A percentile compares a stretch with the other conserved stretches of the same genome.
These are phyloP conservation scores for Cosmopolites sordidus DNA, from an alignment of 2,888 invertebrate species.

Conservation along the genomic window DNA sequence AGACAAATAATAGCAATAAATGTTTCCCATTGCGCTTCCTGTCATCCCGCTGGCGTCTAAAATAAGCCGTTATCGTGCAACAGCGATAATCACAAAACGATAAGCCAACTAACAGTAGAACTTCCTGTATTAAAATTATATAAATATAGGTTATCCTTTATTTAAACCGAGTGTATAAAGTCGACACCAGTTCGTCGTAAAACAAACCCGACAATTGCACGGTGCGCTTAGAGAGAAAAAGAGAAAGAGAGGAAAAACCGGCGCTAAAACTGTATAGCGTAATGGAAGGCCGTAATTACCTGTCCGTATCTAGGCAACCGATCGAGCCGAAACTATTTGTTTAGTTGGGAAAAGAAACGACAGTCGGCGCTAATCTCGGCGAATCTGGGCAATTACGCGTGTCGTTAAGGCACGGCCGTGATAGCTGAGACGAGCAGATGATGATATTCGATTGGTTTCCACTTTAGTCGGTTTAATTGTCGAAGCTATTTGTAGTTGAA, in stretches of 20 bases:
- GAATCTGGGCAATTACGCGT: conserved; percentile 5
- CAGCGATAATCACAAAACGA: not conserved
- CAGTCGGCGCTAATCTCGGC: not conserved
- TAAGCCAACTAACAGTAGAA: not conserved
- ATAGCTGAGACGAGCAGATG: not conserved
- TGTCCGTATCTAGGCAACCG: conserved; percentile 6
- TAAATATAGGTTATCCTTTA: not conserved
- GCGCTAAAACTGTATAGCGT: conserved; percentile 1
- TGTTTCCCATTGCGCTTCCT: not conserved
- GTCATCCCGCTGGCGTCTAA: not conserved
- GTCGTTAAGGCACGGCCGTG: not conserved
- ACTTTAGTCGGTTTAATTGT: not conserved
- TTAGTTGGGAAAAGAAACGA: conserved; percentile 12
- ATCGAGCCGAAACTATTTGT: conserved; percentile 18
- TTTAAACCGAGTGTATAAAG: no score
- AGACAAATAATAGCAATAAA: not conserved
- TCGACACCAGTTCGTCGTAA: not conserved
- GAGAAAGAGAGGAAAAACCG: not conserved
- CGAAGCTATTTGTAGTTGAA: not conserved
- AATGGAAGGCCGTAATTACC: conserved; percentile 10
- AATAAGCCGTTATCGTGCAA: not conserved
- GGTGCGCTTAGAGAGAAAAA: not conserved
- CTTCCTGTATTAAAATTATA: conserved; percentile 3
- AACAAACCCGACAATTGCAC: not conserved
- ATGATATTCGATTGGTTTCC: not conserved